Evolutionary conservation across 2,797 vertebrate species (phyloP), one percentile per base, ranked within the genome.

Genomic region (Mareca penelope): DNA sequence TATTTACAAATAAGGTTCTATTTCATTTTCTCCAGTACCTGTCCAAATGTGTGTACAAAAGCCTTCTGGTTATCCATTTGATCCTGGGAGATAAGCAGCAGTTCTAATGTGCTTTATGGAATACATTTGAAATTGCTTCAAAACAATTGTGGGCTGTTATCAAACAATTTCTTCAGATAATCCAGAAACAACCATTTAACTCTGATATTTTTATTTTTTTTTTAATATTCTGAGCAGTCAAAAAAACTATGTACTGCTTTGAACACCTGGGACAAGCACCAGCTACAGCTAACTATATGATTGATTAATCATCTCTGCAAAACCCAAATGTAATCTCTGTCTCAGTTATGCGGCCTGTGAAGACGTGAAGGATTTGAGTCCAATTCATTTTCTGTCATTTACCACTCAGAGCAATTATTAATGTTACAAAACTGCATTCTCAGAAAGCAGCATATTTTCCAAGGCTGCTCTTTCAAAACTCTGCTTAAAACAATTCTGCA

Each of bases 81-180:
- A 94, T 88, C 75, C 64, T 75, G 9, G 18, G 9, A 88, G 57
- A 85, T 87, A 94, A 55, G 71, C 23, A 80, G 37, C 50, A 93
- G 53, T 77, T 92, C 56, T 77, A 96, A 70, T 21, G 50, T 46
- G 71, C 37, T 82, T 75, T 75, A 82, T 26, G 65, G 40, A 95
- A 87, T 52, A 42, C 23, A 65, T 59, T 50, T 91, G 64, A 91
- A 91, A 86, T 77, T 39, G 71, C 68, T 94, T 93, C 88, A 78
- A 87, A 95, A 88, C 64, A 94, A 35, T 17, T 85, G 33, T 37
- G 64, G 78, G 53, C 44, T 61, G 13, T 48, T 86, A 93, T 68
- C 56, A 94, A 91, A 90, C n/a, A 77, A 33, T 72, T 95, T 91
- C n/a, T 80, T 87, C 68, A 82, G 44, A 75, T 80, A 96, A 95